Evolutionary conservation across 2,888 invertebrate genomes (phyloP), one percentile per base, ranked within the genome.

Genomic region (Hipparchia semele): DNA sequence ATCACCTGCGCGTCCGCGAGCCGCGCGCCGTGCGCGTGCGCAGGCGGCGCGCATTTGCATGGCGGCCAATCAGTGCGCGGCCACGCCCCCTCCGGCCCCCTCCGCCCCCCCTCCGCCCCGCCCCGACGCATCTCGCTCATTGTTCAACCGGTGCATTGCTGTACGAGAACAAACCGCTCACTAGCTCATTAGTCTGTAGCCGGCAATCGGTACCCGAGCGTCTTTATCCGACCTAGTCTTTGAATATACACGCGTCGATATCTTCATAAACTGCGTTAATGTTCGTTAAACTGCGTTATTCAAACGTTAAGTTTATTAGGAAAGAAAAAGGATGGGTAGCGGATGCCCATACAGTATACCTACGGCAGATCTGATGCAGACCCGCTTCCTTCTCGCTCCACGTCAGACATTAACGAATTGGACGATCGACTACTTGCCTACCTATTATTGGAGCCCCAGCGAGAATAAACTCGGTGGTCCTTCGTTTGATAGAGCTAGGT

Each of bases 11-110:
- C 49, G 49, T 8, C 13, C 13, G 56, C 13, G 56, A 71, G 70
- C 79, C 67, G 54, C 68, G 10, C 33, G 65, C 10, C n/a, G 0
- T 67, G 90, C 90, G 89, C 86, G 81, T 78, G 86, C 87, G 90
- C 87, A 83, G 86, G 87, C 84, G 84, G 84, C 80, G 78, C 82
- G 78, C 83, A 92, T 92, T 92, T 92, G 92, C 92, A 91, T 92
- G 91, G 74, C 77, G 77, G 78, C 84, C 82, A 82, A 82, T 83
- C 78, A 79, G 79, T 75, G 75, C 75, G 83, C 78, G 79, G 81
- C 81, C 81, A 81, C 81, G 80, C 81, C 80, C 77, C 76, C 39
- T 70, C 69, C 77, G 75, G 71, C 72, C 73, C 76, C 76, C 66
- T 10, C 10, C 60, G 5, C 4, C n/a, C 62, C n/a, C 72, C 76